These are phyloP conservation scores for Heliocidaris erythrogramma DNA, from an alignment of 35 echinoderm and acorn worm genomes.

Conservation along the genomic window DNA sequence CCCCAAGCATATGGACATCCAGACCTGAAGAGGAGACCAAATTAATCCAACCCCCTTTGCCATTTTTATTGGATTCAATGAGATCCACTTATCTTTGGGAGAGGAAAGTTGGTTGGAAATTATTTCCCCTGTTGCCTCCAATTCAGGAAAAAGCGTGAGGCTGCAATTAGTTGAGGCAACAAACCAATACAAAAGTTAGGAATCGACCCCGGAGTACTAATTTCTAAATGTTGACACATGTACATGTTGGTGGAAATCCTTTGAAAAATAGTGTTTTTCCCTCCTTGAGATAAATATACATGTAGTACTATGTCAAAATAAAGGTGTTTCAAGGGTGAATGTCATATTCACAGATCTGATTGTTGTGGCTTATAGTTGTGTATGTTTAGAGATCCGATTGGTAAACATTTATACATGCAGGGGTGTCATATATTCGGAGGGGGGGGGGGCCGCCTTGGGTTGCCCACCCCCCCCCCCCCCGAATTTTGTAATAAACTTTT, in stretches of 20 bases:
- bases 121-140: background rate
- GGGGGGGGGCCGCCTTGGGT: background rate
- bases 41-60: background rate
- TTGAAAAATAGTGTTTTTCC: background rate
- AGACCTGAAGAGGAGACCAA: background rate
- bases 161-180: background rate
- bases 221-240: background rate
- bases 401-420: too few relatives aligned
- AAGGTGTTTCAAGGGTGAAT: background rate
- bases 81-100: background rate
- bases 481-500: too few relatives aligned
- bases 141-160: background rate
- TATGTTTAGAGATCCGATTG: too few relatives aligned
- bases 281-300: background rate
- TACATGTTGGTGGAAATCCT: background rate
- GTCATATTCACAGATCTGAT: background rate
- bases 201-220: background rate
- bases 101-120: background rate
- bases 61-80: background rate
- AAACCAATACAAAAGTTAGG: background rate
- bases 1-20: background rate
- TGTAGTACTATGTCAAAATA: background rate
- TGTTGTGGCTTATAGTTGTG: background rate
- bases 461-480: too few relatives aligned
- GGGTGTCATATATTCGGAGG: too few relatives aligned